Base-by-base conservation (phyloP, 2,888 invertebrate genomes). In the Xanthia icteritia region DNA sequence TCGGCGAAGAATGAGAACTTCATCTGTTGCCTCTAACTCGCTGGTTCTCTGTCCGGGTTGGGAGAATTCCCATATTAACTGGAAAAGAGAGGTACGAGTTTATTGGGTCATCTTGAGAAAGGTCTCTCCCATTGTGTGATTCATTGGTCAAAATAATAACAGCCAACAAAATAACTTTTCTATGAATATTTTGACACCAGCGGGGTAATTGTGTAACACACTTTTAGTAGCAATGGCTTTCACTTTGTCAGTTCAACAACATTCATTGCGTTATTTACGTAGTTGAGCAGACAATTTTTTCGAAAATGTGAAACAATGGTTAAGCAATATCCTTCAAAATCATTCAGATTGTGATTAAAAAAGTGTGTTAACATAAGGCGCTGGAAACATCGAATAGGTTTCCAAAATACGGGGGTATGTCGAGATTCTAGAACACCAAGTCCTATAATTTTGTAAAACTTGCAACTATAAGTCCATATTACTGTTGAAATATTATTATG, bases 1-100 rank as follows among this genome's bases (percentile, higher is more conserved):
- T 63, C 80, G 82, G 5, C 81, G 79, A 13, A 94, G 86, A 27
- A 87, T 88, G 64, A 95, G 88, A 23, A 94, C 91, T 76, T 95
- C 93, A 0, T 89, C 89, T 0, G 84, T 87, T 0, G 77, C 79
- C 80, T 94, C 94, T 86, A 95, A 84, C 82, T 93, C 93, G 0
- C 88, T 87, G 1, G 88, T 90, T 39, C 92, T 89, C 60, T 90
- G 89, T 0, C 90, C 93, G 0, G 92, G 91, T 0, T 91, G 89
- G 3, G 91, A 92, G 58, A 90, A 79, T 85, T 93, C 88, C 96
- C 96, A 96, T 64, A 92, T 89, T 68, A 96, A 63, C 96, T 96
- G 89, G 0, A 90, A 90, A 89, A 5, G 54, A 60, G 5, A 64
- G 36, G 0, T 61, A 23, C 4, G 2, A 2, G 31, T 51, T 20